Conservation (phyloP, 30 jellyfish, hydroid and myxozoan genomes). For the Aurelia sp. region DNA sequence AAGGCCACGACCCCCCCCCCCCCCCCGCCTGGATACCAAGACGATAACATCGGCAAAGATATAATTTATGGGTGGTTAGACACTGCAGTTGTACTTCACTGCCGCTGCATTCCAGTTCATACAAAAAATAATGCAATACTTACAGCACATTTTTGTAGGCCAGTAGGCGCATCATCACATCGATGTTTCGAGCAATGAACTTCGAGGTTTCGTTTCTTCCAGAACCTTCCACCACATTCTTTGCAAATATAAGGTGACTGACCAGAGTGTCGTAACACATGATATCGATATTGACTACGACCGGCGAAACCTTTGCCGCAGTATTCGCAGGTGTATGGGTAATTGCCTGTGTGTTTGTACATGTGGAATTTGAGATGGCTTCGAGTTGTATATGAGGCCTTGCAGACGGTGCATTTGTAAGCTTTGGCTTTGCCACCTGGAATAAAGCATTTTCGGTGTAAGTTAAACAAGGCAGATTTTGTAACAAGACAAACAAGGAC, state of each 20-base stretch:
- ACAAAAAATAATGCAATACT: not conserved
- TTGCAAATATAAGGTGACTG: slow-evolving; percentile 80
- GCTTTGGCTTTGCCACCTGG: slow-evolving; percentile 67
- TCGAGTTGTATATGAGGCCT: slow-evolving; percentile 75
- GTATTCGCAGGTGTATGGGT: slow-evolving; percentile 80
- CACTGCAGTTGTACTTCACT: no score
- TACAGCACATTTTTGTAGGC: slow-evolving; percentile 58
- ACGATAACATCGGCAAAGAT: no score
- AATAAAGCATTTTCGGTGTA: not conserved
- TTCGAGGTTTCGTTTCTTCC: slow-evolving; percentile 79
- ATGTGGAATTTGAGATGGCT: slow-evolving; percentile 90
- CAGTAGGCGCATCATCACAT: slow-evolving; percentile 62
- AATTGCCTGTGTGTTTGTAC: slow-evolving; percentile 89
- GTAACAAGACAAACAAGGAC: no score
- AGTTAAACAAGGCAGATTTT: no score
- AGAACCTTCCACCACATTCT: slow-evolving; percentile 83
- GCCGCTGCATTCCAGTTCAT: no score
- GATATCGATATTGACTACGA: slow-evolving; percentile 81
- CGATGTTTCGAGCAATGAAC: slow-evolving; percentile 80
- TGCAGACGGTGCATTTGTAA: slow-evolving; percentile 78
- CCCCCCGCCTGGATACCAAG: no score
- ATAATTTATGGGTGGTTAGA: no score
- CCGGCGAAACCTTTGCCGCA: slow-evolving; percentile 95
- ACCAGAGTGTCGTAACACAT: slow-evolving; percentile 85
- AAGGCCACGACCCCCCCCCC: no score